These are phyloP conservation scores for Acyrthosiphon pisum DNA, from an alignment of 1,140 invertebrate genomes.

Conservation along the genomic window DNA sequence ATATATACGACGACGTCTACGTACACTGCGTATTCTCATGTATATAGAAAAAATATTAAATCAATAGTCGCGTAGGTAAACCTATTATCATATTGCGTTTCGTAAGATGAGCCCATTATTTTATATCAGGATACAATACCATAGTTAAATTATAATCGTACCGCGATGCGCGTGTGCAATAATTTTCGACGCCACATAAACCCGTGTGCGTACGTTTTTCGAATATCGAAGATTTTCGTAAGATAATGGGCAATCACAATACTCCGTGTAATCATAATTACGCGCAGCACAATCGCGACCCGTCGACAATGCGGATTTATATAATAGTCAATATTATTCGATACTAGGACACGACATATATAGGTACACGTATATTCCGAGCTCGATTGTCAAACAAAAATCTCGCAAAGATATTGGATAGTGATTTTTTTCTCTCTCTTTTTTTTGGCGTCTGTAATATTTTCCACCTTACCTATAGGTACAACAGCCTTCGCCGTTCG, in stretches of 20 bases:
- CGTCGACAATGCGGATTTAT: conserved; percentile 1
- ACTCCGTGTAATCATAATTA: not conserved
- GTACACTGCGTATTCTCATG: not conserved
- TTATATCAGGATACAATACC: not conserved
- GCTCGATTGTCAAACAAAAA: conserved; percentile 2
- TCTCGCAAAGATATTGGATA: not conserved
- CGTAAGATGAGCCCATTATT: conserved; percentile 1
- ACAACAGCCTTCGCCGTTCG: not conserved
- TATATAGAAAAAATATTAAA: not conserved
- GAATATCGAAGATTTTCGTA: not conserved
- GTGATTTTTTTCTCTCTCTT: not conserved
- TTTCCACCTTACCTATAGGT: not conserved
- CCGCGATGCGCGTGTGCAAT: not conserved
- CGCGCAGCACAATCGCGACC: too few species aligned
- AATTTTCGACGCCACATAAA: not conserved
- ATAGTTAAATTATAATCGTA: not conserved
- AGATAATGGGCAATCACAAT: not conserved
- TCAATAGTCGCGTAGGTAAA: not conserved
- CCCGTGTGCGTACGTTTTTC: not conserved
- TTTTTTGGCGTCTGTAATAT: not conserved
- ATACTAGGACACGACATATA: not conserved
- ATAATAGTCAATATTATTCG: not conserved
- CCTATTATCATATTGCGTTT: not conserved
- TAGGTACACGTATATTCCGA: not conserved
- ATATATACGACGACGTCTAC: not conserved